phyloP scores from a whole-genome alignment of 92 coral and sea anemone species.

The Porites rus region DNA sequence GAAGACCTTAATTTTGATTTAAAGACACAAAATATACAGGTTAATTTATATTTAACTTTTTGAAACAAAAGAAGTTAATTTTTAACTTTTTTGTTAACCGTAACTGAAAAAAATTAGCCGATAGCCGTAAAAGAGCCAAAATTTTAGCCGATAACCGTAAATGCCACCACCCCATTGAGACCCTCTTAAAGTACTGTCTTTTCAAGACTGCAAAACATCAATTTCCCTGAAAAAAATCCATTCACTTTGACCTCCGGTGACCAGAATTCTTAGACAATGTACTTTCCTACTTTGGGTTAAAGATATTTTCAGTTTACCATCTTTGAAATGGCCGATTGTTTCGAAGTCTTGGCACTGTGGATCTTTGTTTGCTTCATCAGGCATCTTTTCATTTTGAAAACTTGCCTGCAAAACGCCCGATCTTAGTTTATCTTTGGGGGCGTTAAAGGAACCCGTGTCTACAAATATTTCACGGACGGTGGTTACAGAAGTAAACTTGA shows the following conservation, averaged over 20 bases:
- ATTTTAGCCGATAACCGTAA: no score
- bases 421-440: constrained; percentile 44
- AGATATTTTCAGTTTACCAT: constrained; percentile 42
- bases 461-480: constrained; percentile 59
- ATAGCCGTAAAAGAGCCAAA: no score
- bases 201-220: constrained; percentile 33
- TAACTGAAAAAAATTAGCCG: no score
- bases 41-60: no score
- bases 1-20: no score
- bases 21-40: no score
- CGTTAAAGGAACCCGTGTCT: constrained; percentile 71
- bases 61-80: no score
- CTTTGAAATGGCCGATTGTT: constrained; percentile 39
- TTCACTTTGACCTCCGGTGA: constrained; percentile 45
- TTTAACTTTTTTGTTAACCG: no score
- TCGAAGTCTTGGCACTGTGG: constrained; percentile 41
- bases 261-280: constrained; percentile 54
- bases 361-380: background rate
- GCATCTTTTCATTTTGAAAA: constrained; percentile 9
- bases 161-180: no score
- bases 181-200: background rate
- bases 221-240: constrained; percentile 80
- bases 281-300: constrained; percentile 1
- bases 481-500: constrained; percentile 29
- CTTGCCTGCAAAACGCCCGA: constrained; percentile 63